Evolutionary conservation across 2,113 vertebrate genomes (phyloP).

Genomic region (Nyctibius bracteatus): DNA sequence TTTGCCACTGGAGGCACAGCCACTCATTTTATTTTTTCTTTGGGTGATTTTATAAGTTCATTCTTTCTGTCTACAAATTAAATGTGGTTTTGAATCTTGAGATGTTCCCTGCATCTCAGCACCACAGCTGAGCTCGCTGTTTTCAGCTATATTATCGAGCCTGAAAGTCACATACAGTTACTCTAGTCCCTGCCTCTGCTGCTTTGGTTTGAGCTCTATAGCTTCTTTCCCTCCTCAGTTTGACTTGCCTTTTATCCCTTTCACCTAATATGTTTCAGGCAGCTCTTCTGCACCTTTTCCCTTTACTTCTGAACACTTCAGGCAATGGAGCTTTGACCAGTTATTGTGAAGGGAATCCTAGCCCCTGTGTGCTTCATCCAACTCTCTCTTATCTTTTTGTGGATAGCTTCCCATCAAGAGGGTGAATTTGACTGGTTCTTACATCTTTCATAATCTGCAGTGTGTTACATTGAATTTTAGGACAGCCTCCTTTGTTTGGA

Average conservation of each 20-base stretch:
- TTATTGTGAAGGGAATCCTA: conserved; percentile 30
- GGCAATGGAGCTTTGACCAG: neutral
- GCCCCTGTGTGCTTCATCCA: neutral
- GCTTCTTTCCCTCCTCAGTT: neutral
- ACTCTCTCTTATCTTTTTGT: neutral
- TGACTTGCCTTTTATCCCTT: neutral
- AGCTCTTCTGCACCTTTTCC: neutral
- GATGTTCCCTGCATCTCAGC: neutral
- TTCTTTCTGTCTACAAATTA: neutral
- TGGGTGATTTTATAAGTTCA: neutral
- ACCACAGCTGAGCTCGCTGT: neutral
- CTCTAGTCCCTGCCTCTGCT: neutral
- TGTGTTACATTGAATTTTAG: conserved; percentile 17
- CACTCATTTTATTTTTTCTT: neutral
- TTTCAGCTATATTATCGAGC: neutral
- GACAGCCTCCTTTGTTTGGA: neutral
- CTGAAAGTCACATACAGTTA: neutral
- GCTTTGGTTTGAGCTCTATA: neutral
- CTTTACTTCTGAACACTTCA: neutral
- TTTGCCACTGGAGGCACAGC: neutral
- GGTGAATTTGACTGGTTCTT: neutral
- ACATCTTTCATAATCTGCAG: neutral
- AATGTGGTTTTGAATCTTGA: neutral
- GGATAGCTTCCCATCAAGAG: neutral
- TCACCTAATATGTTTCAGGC: neutral